phyloP scores from a whole-genome alignment of 2,113 vertebrate genomes.

The Microcebus jonahi region DNA sequence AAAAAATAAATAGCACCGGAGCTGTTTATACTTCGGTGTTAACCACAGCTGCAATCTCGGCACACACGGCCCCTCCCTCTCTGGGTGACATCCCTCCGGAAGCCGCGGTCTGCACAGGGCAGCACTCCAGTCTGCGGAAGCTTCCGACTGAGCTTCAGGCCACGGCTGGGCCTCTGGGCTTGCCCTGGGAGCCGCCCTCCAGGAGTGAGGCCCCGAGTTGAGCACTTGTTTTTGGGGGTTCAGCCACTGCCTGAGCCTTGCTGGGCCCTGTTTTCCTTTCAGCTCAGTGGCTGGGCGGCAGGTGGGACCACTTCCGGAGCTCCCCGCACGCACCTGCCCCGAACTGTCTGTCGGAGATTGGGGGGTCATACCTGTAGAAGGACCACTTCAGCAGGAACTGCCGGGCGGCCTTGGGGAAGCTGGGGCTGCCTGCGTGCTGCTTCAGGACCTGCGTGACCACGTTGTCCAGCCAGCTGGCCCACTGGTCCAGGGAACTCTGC shows the following conservation, averaged over 20 bases:
- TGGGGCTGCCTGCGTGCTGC: slow-evolving; percentile 93
- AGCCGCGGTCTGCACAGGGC: neutral
- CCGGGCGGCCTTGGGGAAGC: slow-evolving; percentile 96
- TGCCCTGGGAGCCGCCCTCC: neutral
- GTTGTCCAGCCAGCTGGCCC: slow-evolving; percentile 96
- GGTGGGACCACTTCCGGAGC: too few species aligned
- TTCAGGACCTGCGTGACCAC: slow-evolving; percentile 97
- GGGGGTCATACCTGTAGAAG: slow-evolving; percentile 93
- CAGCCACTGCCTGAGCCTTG: too few species aligned
- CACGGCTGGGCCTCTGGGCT: neutral
- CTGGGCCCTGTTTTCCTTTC: neutral
- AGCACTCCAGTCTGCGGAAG: neutral
- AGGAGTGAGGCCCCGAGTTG: neutral
- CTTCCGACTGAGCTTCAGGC: neutral
- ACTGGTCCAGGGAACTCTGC: slow-evolving; percentile 99
- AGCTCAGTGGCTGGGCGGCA: too few species aligned
- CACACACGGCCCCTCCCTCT: fast-evolving
- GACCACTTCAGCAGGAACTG: slow-evolving; percentile 99
- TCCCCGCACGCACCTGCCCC: fast-evolving
- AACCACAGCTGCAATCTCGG: neutral
- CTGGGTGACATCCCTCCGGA: neutral
- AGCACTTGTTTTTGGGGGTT: too few species aligned
- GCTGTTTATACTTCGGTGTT: neutral
- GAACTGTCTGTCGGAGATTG: neutral
- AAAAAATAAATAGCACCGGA: neutral